A percentile compares a stretch with the other conserved stretches of the same genome.
Conservation (phyloP, 2,797 vertebrate species). For the Enteromius treurensis region DNA sequence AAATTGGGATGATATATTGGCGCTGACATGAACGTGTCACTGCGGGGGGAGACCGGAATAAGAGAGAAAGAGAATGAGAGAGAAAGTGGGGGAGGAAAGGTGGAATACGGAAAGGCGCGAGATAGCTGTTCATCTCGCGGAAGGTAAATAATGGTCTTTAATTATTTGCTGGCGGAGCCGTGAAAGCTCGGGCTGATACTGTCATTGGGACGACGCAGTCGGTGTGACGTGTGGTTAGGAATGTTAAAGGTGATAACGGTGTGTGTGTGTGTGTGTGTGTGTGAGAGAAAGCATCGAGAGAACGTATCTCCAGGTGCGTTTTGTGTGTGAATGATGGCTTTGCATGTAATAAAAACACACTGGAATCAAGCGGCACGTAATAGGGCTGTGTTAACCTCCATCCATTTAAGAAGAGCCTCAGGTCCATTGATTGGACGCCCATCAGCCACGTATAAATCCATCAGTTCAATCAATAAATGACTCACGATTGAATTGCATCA, state of each 20-base stretch:
- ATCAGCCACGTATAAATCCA: constrained; percentile 54
- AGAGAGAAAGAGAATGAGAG: constrained; percentile 51
- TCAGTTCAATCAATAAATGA: constrained; percentile 53
- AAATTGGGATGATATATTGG: constrained; percentile 88
- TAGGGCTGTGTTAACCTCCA: constrained; percentile 67
- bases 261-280: constrained; percentile 59
- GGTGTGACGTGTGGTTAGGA: constrained; percentile 62
- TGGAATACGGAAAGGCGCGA: constrained; percentile 59
- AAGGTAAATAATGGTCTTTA: constrained; percentile 82
- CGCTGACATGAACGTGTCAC: constrained; percentile 80
- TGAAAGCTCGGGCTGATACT: constrained; percentile 64
- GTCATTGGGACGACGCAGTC: constrained; percentile 76
- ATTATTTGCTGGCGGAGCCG: constrained; percentile 76
- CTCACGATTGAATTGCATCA: constrained; percentile 43
- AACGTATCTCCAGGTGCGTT: constrained; percentile 38
- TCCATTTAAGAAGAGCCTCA: constrained; percentile 56
- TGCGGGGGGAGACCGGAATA: constrained; percentile 60
- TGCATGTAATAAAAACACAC: constrained; percentile 70
- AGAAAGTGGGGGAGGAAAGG: constrained; percentile 28
- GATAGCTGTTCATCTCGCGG: constrained; percentile 66
- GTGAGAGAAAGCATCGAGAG: constrained; percentile 50
- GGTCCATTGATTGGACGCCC: constrained; percentile 27
- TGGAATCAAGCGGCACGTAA: constrained; percentile 66
- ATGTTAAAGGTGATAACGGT: constrained; percentile 59
- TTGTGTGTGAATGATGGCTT: constrained; percentile 31